A percentile compares a stretch with the other conserved stretches of the same genome.
These are phyloP conservation scores for Polyommatus iphigenia DNA, from an alignment of 2,888 invertebrate genomes.

Conservation along the genomic window DNA sequence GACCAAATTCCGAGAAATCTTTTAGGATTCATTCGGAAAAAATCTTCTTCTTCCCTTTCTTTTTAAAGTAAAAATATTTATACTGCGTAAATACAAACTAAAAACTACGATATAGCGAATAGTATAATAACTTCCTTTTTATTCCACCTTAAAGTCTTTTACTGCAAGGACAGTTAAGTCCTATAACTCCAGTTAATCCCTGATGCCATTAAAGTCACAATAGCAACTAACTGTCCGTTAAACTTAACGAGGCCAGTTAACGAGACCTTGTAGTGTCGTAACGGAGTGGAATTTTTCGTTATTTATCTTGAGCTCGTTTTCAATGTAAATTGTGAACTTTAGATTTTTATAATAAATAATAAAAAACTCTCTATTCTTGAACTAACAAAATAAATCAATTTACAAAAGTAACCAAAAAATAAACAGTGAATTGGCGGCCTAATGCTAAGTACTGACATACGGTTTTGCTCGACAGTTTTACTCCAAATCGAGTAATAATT, in stretches of 20 bases:
- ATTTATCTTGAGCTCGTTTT: conserved; percentile 6
- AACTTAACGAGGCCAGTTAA: conserved; percentile 42
- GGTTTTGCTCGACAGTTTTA: no score
- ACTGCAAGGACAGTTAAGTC: conserved; percentile 1
- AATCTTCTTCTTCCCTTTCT: no score
- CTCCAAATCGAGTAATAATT: no score
- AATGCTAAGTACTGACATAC: no score
- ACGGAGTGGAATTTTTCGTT: neutral
- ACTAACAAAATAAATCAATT: no score
- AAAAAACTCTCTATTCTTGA: no score
- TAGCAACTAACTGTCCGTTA: conserved; percentile 56
- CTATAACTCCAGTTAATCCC: conserved; percentile 8
- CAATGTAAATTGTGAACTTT: neutral
- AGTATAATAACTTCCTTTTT: neutral
- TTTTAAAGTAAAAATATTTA: neutral
- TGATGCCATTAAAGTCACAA: conserved; percentile 40
- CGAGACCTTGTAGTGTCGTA: conserved; percentile 14
- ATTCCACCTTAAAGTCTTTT: neutral
- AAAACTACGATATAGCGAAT: neutral
- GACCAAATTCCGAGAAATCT: no score
- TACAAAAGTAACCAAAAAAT: no score
- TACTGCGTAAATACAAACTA: neutral
- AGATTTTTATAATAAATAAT: neutral
- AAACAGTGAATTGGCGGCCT: no score
- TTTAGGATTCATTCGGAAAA: no score